Evolutionary conservation across 1,140 invertebrate species (phyloP).

Genomic region (Chironomus striatipennis): DNA sequence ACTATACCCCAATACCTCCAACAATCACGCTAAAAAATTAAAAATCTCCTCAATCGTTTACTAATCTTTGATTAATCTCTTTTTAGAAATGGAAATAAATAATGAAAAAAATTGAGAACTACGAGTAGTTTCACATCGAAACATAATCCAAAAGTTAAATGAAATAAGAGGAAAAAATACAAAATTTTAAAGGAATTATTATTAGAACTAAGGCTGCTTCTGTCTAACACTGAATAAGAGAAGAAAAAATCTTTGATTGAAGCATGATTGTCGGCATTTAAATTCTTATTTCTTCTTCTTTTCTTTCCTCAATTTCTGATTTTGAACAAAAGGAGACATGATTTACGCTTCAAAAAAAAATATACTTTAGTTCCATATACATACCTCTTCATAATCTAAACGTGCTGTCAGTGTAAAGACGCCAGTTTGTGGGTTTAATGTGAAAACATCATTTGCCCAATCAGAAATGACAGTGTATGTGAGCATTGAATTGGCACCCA

Average conservation of each 20-base stretch:
- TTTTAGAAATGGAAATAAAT: not conserved
- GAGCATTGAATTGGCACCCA: slow-evolving; percentile 76
- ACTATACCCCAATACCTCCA: too few relatives aligned
- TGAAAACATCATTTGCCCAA: slow-evolving; percentile 91
- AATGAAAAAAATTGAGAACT: not conserved
- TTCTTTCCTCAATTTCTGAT: not conserved
- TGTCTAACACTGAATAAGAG: not conserved
- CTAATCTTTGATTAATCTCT: slow-evolving; percentile 2
- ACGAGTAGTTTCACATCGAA: not conserved
- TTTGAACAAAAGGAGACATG: not conserved
- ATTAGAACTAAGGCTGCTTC: not conserved
- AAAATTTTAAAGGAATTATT: not conserved
- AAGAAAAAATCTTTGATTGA: not conserved
- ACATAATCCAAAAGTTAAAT: slow-evolving; percentile 5
- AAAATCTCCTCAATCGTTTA: not conserved
- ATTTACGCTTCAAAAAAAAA: not conserved
- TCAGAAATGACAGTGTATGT: slow-evolving; percentile 84
- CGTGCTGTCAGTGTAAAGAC: slow-evolving; percentile 79
- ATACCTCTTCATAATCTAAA: slow-evolving; percentile 89
- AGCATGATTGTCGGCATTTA: slow-evolving; percentile 12
- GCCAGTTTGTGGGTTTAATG: slow-evolving; percentile 80
- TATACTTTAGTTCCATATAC: slow-evolving; percentile 27
- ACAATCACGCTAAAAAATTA: too few relatives aligned
- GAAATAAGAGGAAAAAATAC: not conserved
- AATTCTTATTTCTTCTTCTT: not conserved